phyloP scores from a whole-genome alignment of 2,797 vertebrate genomes.

The Petrocephalus schoutedeni region DNA sequence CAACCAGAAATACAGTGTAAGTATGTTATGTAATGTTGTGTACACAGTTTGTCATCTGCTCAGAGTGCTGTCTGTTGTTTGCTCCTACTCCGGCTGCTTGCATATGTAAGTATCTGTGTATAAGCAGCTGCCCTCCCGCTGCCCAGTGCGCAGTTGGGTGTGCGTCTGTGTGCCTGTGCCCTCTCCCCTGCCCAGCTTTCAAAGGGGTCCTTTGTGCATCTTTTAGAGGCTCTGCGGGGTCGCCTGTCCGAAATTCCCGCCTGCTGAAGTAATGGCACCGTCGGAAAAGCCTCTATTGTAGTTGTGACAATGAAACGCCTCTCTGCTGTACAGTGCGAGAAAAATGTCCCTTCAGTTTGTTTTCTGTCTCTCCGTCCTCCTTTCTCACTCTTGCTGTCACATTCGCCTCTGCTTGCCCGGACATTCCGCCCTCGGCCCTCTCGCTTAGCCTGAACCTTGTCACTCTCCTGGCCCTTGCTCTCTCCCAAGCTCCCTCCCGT shows the following conservation, averaged over 20 bases:
- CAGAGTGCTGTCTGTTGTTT: not conserved
- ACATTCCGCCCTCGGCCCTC: slow-evolving; percentile 69
- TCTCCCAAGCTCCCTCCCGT: slow-evolving; percentile 38
- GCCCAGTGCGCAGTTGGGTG: slow-evolving; percentile 31
- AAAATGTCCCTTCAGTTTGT: slow-evolving; percentile 67
- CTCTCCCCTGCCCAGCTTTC: slow-evolving; percentile 58
- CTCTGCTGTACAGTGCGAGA: slow-evolving; percentile 64
- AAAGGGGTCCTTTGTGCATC: slow-evolving; percentile 70
- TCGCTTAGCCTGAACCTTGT: slow-evolving; percentile 43
- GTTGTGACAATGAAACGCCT: slow-evolving; percentile 76
- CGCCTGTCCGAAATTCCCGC: slow-evolving; percentile 85
- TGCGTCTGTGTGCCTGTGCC: slow-evolving; percentile 41
- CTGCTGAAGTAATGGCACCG: slow-evolving; percentile 89
- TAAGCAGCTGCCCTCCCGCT: slow-evolving; percentile 49
- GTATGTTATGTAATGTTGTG: slow-evolving; percentile 18
- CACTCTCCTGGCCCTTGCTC: slow-evolving; percentile 40
- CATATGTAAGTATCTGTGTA: slow-evolving; percentile 45
- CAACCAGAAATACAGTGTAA: slow-evolving; percentile 8
- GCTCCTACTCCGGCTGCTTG: slow-evolving; percentile 38
- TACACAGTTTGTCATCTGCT: not conserved
- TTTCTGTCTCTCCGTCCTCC: slow-evolving; percentile 60
- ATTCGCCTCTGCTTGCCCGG: slow-evolving; percentile 66
- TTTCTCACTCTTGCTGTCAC: slow-evolving; percentile 71
- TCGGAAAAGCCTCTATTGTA: slow-evolving; percentile 76
- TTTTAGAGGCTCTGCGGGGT: slow-evolving; percentile 63